phyloP scores from a whole-genome alignment of 2,888 invertebrate species.

The Colostygia pectinataria region DNA sequence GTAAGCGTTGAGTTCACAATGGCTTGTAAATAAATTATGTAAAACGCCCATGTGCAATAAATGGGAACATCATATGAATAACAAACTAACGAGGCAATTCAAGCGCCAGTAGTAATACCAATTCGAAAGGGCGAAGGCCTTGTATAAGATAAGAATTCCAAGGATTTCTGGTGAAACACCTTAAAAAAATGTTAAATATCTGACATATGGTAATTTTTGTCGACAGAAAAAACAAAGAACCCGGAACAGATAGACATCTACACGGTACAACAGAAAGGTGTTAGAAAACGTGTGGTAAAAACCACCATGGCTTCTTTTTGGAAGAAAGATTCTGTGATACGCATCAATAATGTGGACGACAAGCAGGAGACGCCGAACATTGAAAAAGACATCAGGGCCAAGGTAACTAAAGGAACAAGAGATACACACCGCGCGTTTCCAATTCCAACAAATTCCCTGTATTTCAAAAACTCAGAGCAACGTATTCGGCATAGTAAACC shows the following conservation, averaged over 20 bases:
- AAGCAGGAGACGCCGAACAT: conserved; percentile 86
- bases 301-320: conserved; percentile 86
- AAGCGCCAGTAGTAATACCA: conserved; percentile 32
- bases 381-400: conserved; percentile 87
- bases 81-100: conserved; percentile 43
- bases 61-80: conserved; percentile 48
- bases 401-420: conserved; percentile 69
- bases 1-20: conserved; percentile 54
- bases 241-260: conserved; percentile 87
- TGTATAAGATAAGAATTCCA: conserved; percentile 28
- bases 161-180: conserved; percentile 22
- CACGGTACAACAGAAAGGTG: conserved; percentile 84
- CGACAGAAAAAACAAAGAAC: conserved; percentile 88
- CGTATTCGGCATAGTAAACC: conserved; percentile 8
- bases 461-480: conserved; percentile 9
- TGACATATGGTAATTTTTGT: conserved; percentile 38
- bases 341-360: conserved; percentile 89
- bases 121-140: conserved; percentile 48
- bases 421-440: conserved; percentile 56
- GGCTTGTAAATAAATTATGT: conserved; percentile 67
- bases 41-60: conserved; percentile 37
- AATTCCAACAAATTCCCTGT: conserved; percentile 49
- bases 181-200: conserved; percentile 23
- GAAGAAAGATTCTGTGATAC: conserved; percentile 86
- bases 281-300: conserved; percentile 83